These are phyloP conservation scores for Branchellion lobata DNA, from an alignment of 2,888 invertebrate genomes.

Conservation along the genomic window DNA sequence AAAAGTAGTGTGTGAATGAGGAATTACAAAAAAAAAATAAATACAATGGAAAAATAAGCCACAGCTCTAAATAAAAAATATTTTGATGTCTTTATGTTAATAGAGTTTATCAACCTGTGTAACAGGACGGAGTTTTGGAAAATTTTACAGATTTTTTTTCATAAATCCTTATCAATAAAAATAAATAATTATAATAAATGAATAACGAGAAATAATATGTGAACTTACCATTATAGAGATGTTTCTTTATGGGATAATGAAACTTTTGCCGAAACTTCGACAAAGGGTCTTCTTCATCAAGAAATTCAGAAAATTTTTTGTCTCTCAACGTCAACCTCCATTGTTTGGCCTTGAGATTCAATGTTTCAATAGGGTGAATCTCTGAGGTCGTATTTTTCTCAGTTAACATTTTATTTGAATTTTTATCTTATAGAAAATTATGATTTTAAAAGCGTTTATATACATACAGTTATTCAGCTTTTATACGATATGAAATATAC, in stretches of 20 bases:
- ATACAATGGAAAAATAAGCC: too few species aligned
- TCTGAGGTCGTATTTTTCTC: background rate
- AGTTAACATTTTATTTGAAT: too few species aligned
- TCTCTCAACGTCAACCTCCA: slow-evolving; percentile 19
- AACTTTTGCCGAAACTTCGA: slow-evolving; percentile 60
- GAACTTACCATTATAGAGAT: slow-evolving; percentile 60
- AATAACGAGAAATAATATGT: background rate
- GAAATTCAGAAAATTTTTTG: slow-evolving; percentile 27
- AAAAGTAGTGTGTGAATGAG: too few species aligned
- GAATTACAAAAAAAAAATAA: too few species aligned
- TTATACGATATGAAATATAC: too few species aligned
- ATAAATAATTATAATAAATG: background rate
- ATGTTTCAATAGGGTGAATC: slow-evolving; percentile 22
- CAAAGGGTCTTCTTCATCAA: slow-evolving; percentile 57
- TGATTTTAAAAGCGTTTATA: too few species aligned
- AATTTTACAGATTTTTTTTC: background rate
- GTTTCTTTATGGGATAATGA: slow-evolving; percentile 62
- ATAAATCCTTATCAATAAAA: background rate
- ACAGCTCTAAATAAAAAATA: too few species aligned
- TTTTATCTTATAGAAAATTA: too few species aligned
- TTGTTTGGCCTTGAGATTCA: slow-evolving; percentile 22
- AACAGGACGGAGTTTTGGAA: too few species aligned
- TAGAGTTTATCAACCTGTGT: too few species aligned
- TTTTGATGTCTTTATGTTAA: too few species aligned
- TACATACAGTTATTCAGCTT: too few species aligned